phyloP scores from a whole-genome alignment of 2,113 vertebrate genomes.

The Chitala chitala region DNA sequence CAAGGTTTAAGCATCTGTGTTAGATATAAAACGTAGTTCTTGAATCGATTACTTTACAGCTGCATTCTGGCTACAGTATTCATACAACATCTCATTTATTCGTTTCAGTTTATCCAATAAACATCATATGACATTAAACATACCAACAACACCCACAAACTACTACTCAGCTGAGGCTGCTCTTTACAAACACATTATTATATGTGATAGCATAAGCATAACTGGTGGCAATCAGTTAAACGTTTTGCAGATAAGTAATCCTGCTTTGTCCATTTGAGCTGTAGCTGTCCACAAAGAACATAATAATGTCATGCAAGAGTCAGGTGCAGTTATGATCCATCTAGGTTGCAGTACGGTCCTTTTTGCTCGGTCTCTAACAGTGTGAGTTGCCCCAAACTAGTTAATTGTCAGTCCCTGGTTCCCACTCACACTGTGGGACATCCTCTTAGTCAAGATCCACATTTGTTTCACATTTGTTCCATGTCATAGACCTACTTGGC shows the following conservation, averaged over 20 bases:
- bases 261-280: neutral
- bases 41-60: no score
- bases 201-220: neutral
- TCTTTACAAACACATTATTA: neutral
- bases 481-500: neutral
- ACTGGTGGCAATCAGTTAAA: neutral
- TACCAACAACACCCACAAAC: neutral
- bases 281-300: conserved; percentile 22
- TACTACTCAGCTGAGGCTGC: neutral
- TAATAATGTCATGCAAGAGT: conserved; percentile 23
- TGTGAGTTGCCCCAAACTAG: neutral
- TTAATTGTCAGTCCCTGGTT: neutral
- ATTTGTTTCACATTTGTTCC: neutral
- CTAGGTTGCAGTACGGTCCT: neutral
- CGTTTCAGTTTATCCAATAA: neutral
- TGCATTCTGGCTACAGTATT: neutral
- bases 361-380: no score
- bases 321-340: conserved; percentile 34
- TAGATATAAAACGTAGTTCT: no score
- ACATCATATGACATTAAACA: conserved; percentile 9
- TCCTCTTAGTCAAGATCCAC: neutral
- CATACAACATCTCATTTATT: no score
- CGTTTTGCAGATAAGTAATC: neutral
- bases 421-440: neutral
- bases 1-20: no score